Evolutionary conservation across 2,888 invertebrate genomes (phyloP), one percentile per base, ranked within the genome.

Genomic region (Aporophyla nigra): DNA sequence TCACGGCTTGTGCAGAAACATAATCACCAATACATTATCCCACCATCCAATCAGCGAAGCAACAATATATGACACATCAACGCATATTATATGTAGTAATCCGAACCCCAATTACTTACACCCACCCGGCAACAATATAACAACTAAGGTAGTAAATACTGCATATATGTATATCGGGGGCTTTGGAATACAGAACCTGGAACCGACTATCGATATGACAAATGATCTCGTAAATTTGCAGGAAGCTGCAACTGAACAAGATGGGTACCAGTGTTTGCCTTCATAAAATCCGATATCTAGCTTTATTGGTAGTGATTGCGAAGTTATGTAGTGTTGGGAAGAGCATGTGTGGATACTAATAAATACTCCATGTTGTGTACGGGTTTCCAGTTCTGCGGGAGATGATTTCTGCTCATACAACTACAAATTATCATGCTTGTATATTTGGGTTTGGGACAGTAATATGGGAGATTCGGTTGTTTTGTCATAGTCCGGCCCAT

Each of bases 161-260:
- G 43, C 59, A 27, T 53, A 43, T 71, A 61, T 59, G 56, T 51
- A 67, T 73, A 69, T 49, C 40, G 71, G 56, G 59, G 58, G 71
- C 71, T 82, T 80, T 71, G 79, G 59, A 84, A 77, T 49, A 67
- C 58, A 33, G 68, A 78, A 82, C 68, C 74, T 59, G 62, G 58
- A 58, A 59, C 67, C 71, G 71, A 65, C 79, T 88, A 85, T 87
- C 85, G 72, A 80, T 81, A 80, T 88, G 87, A 88, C 82, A 65
- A 79, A 88, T 74, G 82, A 70, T 74, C 79, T 76, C 82, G 88
- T 87, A 87, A 85, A 87, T 86, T 82, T 78, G 62, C 56, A 70
- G 72, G 68, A 78, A 72, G 62, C 77, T 79, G 78, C 78, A 85
- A 73, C 78, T 65, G 71, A 75, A 82, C 88, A 82, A 83, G 87